Percentiles rank a stretch among this genome's conserved stretches.
Conservation (phyloP, 2,888 invertebrate genomes). For the Pachydiplax longipennis region DNA sequence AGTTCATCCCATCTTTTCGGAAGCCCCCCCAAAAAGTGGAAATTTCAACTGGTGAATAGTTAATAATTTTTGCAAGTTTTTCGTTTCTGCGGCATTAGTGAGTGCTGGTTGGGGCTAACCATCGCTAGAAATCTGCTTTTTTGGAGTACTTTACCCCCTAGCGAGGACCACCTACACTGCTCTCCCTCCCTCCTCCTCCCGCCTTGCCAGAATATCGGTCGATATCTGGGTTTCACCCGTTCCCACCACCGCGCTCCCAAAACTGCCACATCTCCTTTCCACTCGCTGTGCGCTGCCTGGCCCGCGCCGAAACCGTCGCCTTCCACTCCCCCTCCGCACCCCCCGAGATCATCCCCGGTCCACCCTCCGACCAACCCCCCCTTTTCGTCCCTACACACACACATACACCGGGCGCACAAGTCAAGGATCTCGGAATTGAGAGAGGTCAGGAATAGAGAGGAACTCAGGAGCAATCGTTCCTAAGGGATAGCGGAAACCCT, state of each 20-base stretch:
- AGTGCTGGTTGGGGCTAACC: no score
- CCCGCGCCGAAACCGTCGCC: conserved; percentile 30
- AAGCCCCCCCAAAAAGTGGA: neutral
- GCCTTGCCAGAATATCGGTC: conserved; percentile 32
- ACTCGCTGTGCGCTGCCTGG: neutral
- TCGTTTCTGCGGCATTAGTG: no score
- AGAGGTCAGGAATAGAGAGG: conserved; percentile 39
- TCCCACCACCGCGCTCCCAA: conserved; percentile 16
- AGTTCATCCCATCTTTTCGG: neutral
- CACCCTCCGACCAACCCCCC: neutral
- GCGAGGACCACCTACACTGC: neutral
- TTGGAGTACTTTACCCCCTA: neutral
- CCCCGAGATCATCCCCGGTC: neutral
- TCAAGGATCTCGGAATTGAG: conserved; percentile 40
- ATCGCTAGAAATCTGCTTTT: neutral
- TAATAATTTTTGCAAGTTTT: no score
- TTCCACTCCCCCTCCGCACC: neutral
- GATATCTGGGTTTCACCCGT: conserved; percentile 36
- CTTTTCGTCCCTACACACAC: neutral
- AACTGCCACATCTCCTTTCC: conserved; percentile 5
- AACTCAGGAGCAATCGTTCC: conserved; percentile 18
- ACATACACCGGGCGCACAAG: conserved; percentile 32
- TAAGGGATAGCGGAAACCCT: neutral
- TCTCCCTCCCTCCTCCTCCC: neutral
- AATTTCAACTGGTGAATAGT: no score